These are phyloP conservation scores for Eubasilissa regina DNA, from an alignment of 1,140 invertebrate genomes.

Conservation along the genomic window DNA sequence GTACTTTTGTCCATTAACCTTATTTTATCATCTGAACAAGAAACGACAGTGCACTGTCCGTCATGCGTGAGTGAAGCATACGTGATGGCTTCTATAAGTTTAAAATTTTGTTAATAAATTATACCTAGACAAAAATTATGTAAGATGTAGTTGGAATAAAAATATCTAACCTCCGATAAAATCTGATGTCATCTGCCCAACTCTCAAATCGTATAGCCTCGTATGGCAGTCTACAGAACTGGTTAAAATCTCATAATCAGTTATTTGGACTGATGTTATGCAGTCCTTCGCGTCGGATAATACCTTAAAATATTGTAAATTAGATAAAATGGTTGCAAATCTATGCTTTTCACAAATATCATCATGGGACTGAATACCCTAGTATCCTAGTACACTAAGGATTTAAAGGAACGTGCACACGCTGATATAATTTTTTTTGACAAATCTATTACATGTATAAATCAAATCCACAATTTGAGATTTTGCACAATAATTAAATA, in stretches of 20 bases:
- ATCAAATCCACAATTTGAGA: no score
- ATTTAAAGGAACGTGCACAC: no score
- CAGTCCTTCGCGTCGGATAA: slow-evolving; percentile 95
- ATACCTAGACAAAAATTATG: slow-evolving; percentile 8
- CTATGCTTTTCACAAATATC: no score
- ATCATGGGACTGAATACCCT: no score
- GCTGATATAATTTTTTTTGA: no score
- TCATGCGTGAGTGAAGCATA: slow-evolving; percentile 85
- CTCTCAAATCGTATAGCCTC: slow-evolving; percentile 91
- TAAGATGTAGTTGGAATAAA: neutral
- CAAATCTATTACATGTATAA: no score
- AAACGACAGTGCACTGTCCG: slow-evolving; percentile 89
- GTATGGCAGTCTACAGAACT: slow-evolving; percentile 92
- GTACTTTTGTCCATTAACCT: slow-evolving; percentile 91
- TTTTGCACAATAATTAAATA: no score
- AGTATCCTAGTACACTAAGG: no score
- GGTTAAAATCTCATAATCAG: slow-evolving; percentile 92
- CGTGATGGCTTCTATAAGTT: slow-evolving; percentile 79
- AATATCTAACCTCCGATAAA: slow-evolving; percentile 81
- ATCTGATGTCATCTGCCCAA: slow-evolving; percentile 87
- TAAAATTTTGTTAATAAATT: no score
- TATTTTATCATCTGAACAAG: slow-evolving; percentile 86
- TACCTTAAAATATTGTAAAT: slow-evolving; percentile 68
- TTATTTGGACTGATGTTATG: slow-evolving; percentile 88
- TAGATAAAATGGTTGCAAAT: no score